Evolutionary conservation across 1,140 invertebrate species (phyloP).

Genomic region (Hormaphis cornu): DNA sequence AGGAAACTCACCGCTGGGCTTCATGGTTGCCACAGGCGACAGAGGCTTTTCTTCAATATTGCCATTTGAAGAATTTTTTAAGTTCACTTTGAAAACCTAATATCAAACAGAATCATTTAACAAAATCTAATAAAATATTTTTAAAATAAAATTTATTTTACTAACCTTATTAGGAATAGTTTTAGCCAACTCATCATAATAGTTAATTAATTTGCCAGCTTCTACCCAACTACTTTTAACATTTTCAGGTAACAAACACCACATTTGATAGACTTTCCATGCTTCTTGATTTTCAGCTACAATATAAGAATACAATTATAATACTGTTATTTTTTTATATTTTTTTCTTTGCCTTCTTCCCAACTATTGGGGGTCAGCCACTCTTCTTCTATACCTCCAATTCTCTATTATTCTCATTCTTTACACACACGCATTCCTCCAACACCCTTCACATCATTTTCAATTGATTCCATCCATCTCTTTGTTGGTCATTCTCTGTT

Average conservation of each 20-base stretch:
- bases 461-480: too few relatives aligned
- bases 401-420: too few relatives aligned
- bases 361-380: too few relatives aligned
- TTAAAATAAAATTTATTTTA: neutral
- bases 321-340: neutral
- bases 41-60: neutral
- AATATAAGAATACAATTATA: conserved; percentile 2
- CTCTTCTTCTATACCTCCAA: too few relatives aligned
- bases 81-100: neutral
- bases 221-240: conserved; percentile 64
- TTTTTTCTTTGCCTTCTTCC: too few relatives aligned
- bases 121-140: neutral
- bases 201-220: conserved; percentile 52
- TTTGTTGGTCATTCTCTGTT: too few relatives aligned
- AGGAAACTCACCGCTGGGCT: conserved; percentile 42
- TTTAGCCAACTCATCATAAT: conserved; percentile 38
- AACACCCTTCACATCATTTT: too few relatives aligned
- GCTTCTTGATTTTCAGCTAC: conserved; percentile 49
- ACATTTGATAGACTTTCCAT: conserved; percentile 70
- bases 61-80: neutral
- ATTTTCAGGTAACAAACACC: conserved; percentile 63
- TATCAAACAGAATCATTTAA: neutral
- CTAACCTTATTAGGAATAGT: conserved; percentile 3
- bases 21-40: neutral
- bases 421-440: too few relatives aligned